phyloP scores from a whole-genome alignment of 1,140 invertebrate genomes.

The Cotesia vestalis region DNA sequence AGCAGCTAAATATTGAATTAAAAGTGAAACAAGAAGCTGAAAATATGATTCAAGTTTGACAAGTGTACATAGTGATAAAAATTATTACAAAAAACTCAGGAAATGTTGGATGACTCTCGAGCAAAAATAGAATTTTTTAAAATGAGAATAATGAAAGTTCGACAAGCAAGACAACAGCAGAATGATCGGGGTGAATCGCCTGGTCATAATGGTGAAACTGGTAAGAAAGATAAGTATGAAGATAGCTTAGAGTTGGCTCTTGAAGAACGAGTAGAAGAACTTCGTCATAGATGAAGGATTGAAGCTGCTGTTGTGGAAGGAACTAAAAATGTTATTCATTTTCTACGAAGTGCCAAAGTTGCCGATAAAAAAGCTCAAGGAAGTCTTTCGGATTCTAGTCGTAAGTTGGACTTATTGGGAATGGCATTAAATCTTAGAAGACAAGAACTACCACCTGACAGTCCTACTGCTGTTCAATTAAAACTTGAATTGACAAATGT shows the following conservation, averaged over 20 bases:
- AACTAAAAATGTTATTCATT: conserved; percentile 95
- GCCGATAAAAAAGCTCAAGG: conserved; percentile 97
- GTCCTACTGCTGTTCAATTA: conserved; percentile 75
- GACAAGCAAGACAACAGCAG: conserved; percentile 73
- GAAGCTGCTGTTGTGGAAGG: conserved; percentile 98
- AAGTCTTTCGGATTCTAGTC: conserved; percentile 88
- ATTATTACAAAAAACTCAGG: conserved; percentile 92
- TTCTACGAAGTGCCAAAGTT: conserved; percentile 88
- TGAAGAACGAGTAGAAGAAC: conserved; percentile 94
- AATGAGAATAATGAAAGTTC: conserved; percentile 90
- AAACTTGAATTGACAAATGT: conserved; percentile 79
- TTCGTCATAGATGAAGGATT: conserved; percentile 92
- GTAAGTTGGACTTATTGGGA: conserved; percentile 92
- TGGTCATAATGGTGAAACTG: conserved; percentile 60
- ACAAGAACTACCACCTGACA: conserved; percentile 85
- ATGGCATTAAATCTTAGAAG: conserved; percentile 88
- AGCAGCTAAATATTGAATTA: conserved; percentile 95
- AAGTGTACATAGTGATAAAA: conserved; percentile 89
- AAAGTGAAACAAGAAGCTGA: conserved; percentile 98
- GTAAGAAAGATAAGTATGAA: conserved; percentile 65
- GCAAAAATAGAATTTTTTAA: conserved; percentile 97
- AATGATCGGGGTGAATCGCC: conserved; percentile 64
- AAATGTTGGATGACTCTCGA: conserved; percentile 96
- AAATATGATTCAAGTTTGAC: conserved; percentile 96
- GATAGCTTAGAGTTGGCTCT: conserved; percentile 76